Evolutionary conservation across 2,888 invertebrate species (phyloP).

Genomic region (Clanis bilineata): DNA sequence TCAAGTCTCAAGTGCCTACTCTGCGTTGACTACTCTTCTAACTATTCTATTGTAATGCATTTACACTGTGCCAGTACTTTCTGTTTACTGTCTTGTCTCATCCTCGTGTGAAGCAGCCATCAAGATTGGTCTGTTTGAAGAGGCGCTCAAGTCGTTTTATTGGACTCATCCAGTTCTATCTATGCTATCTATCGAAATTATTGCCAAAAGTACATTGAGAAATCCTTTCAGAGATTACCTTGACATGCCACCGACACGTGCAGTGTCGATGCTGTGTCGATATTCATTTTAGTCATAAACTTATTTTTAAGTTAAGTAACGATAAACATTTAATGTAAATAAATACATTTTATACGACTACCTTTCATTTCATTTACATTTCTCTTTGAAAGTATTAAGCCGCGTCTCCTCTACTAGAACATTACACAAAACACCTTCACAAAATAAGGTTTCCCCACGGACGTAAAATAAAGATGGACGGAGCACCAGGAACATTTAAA

Average conservation of each 20-base stretch:
- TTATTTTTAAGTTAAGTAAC: constrained; percentile 53
- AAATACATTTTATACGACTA: constrained; percentile 48
- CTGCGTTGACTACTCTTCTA: not conserved
- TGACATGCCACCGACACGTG: constrained; percentile 60
- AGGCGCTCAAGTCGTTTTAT: constrained; percentile 53
- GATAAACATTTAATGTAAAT: constrained; percentile 61
- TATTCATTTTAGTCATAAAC: constrained; percentile 67
- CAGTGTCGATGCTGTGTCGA: constrained; percentile 65
- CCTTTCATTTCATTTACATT: constrained; percentile 6
- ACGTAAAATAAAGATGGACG: too few relatives aligned
- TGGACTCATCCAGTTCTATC: not conserved
- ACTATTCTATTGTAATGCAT: not conserved
- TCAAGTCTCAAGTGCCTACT: too few relatives aligned
- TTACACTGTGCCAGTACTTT: not conserved
- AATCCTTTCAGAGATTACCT: constrained; percentile 50
- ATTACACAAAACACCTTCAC: not conserved
- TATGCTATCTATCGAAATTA: constrained; percentile 29
- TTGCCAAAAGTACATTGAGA: constrained; percentile 60
- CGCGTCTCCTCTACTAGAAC: too few relatives aligned
- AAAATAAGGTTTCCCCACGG: too few relatives aligned
- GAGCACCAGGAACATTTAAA: too few relatives aligned
- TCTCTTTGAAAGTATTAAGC: not conserved
- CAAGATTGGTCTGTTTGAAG: constrained; percentile 57
- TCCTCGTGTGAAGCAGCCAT: not conserved
- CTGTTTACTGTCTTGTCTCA: not conserved